Evolutionary conservation across 2,797 vertebrate species (phyloP).

Genomic region (Monodelphis domestica): DNA sequence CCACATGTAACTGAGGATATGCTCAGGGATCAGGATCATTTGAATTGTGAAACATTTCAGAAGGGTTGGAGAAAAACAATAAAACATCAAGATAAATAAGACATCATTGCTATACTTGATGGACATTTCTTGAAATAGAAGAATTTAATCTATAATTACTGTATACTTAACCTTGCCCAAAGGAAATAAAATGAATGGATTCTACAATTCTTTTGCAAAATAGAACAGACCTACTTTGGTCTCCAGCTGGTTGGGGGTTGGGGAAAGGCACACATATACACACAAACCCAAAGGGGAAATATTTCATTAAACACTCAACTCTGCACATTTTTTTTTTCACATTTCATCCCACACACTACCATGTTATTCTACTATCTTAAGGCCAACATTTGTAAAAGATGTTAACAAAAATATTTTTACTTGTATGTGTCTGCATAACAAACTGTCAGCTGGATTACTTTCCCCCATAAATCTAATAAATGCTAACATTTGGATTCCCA

Average conservation of each 20-base stretch:
- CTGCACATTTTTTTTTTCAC: constrained; percentile 39
- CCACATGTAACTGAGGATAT: background rate
- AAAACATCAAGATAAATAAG: constrained; percentile 36
- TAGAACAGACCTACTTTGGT: constrained; percentile 40
- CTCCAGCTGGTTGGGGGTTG: background rate
- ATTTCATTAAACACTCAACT: constrained; percentile 26
- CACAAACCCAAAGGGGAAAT: constrained; percentile 45
- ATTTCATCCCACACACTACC: constrained; percentile 40
- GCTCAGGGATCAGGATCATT: background rate
- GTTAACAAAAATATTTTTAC: constrained; percentile 13
- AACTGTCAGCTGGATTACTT: background rate
- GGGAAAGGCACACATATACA: background rate
- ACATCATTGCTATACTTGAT: constrained; percentile 22
- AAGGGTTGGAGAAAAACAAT: background rate
- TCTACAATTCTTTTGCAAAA: constrained; percentile 49
- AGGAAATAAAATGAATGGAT: constrained; percentile 37
- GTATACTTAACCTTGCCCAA: constrained; percentile 25
- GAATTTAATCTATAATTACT: constrained; percentile 28
- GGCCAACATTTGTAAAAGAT: constrained; percentile 21
- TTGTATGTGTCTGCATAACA: constrained; percentile 41
- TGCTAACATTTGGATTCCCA: constrained; percentile 2
- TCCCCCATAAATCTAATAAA: background rate
- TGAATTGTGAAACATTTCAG: constrained; percentile 21
- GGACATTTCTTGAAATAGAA: constrained; percentile 7
- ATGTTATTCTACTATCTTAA: constrained; percentile 42